phyloP scores from a whole-genome alignment of 1,140 invertebrate genomes.

The Lerema accius region DNA sequence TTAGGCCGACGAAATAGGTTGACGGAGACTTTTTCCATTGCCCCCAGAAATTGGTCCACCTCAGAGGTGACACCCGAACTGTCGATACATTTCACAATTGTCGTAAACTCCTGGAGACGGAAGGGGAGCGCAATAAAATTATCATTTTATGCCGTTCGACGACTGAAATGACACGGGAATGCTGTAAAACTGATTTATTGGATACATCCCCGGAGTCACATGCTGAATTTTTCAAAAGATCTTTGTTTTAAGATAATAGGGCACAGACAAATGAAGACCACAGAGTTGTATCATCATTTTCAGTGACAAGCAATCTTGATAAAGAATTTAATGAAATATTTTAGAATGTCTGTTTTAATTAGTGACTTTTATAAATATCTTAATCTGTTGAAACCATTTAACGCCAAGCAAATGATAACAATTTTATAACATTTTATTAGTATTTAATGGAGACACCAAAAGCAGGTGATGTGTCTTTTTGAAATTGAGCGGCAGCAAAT shows the following conservation, averaged over 20 bases:
- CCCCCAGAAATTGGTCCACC: conserved; percentile 48
- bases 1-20: conserved; percentile 42
- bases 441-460: too few relatives aligned
- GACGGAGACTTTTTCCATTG: conserved; percentile 29
- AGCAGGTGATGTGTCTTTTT: too few relatives aligned
- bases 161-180: conserved; percentile 81
- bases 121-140: conserved; percentile 81
- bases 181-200: conserved; percentile 82
- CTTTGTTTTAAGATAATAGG: conserved; percentile 70
- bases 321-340: conserved; percentile 1
- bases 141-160: conserved; percentile 82
- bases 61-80: conserved; percentile 74
- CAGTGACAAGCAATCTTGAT: conserved; percentile 6
- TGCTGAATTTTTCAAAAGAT: conserved; percentile 77
- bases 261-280: conserved; percentile 1
- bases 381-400: too few relatives aligned
- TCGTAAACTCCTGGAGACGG: conserved; percentile 78
- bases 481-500: too few relatives aligned
- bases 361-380: background rate
- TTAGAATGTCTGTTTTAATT: too few relatives aligned
- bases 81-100: conserved; percentile 83
- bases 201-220: conserved; percentile 76
- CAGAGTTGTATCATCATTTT: conserved; percentile 3
- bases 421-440: too few relatives aligned
- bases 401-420: too few relatives aligned